A percentile compares a stretch with the other conserved stretches of the same genome.
phyloP scores from a whole-genome alignment of 2,113 vertebrate genomes.

The Ciconia maguari region DNA sequence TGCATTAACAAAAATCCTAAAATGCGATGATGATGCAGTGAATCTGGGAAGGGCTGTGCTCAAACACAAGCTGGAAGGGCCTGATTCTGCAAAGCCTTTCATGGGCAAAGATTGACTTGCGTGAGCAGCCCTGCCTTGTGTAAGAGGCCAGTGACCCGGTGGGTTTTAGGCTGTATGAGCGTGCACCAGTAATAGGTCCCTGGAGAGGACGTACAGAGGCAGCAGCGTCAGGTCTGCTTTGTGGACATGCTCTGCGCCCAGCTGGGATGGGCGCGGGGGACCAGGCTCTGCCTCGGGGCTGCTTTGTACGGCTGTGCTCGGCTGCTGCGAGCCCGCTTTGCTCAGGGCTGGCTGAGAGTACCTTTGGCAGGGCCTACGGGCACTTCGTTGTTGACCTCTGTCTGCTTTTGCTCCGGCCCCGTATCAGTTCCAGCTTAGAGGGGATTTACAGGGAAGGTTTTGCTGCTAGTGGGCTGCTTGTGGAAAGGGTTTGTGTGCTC shows the following conservation, averaged over 20 bases:
- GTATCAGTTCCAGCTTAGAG: neutral
- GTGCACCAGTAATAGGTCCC: accelerated
- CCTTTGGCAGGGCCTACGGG: neutral
- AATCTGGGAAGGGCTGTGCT: neutral
- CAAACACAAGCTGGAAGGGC: neutral
- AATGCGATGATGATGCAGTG: accelerated
- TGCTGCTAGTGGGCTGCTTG: neutral
- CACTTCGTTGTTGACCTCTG: neutral
- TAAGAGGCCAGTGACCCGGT: too few species aligned
- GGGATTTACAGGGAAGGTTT: neutral
- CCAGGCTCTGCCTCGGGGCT: neutral
- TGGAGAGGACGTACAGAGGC: too few species aligned
- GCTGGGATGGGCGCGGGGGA: too few species aligned
- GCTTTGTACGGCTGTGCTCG: too few species aligned
- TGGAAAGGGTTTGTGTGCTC: neutral
- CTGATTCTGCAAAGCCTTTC: neutral
- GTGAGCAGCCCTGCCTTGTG: neutral
- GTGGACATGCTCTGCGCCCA: neutral
- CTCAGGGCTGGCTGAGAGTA: too few species aligned
- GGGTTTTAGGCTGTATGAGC: neutral
- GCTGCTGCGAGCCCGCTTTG: neutral
- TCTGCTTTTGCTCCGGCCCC: neutral
- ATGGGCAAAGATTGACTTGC: neutral
- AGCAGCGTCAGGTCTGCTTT: neutral
- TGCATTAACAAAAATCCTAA: neutral